Base-by-base conservation (phyloP, 2,888 invertebrate species). In the Andrena camellia region DNA sequence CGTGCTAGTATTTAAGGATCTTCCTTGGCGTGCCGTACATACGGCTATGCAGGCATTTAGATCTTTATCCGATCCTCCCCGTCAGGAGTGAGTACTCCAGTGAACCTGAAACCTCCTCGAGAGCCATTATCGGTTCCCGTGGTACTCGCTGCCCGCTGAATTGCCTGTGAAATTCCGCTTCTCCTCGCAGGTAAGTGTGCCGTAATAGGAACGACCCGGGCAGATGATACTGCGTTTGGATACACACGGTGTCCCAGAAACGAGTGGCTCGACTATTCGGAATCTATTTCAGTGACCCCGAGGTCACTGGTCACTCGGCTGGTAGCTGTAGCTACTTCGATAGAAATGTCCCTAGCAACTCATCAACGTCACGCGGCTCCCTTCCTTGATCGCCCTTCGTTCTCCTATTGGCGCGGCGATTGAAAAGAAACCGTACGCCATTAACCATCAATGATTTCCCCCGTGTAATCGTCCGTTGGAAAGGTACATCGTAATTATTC, bases 1-100 rank as follows among this genome's bases (percentile, higher is more conserved):
- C 88, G 88, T 86, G 88, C 85, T 80, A 86, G 88, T 89, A 89
- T 89, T 89, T 89, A 89, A 89, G 89, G 89, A 89, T 89, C 88
- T 88, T 89, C 86, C 78, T 82, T 85, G 81, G 86, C 88, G 84
- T 82, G 82, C 86, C 77, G 79, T 88, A 84, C 84, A 84, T 83
- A 84, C 84, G 77, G 83, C 85, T 88, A 83, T 89, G 80, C 82
- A 88, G 82, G 83, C 84, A 89, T 88, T 89, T 88, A 89, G 89
- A 89, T 89, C 89, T 89, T 89, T 89, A 89, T 89, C 89, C 88
- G 86, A 84, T 72, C 83, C 88, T 86, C 82, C 73, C 72, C 88
- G 88, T 89, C 85, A 86, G 84, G 86, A 86, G 73, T 70, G 84
- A 71, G 86, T 88, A 88, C 88, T 87, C 89, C 78, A 89, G 81